Percentiles rank a stretch among this genome's conserved stretches.
phyloP scores from a whole-genome alignment of 1,140 invertebrate species.

The Orussus abietinus region DNA sequence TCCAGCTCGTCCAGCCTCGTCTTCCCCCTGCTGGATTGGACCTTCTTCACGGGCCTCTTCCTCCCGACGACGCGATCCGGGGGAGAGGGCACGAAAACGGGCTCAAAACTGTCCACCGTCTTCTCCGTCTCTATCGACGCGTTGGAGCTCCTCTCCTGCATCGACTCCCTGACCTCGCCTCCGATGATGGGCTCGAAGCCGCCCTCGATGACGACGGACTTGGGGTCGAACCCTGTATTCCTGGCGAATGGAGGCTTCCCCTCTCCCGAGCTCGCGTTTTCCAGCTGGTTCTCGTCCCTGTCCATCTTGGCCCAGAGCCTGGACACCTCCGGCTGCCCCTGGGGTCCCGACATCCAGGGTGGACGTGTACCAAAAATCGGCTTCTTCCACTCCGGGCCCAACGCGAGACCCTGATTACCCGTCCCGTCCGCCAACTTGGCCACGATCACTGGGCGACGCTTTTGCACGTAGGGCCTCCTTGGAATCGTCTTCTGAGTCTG shows the following conservation, averaged over 20 bases:
- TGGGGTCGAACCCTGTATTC: slow-evolving; percentile 75
- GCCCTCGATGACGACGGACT: slow-evolving; percentile 74
- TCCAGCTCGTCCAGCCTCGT: slow-evolving; percentile 35
- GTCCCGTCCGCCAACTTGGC: too few species aligned
- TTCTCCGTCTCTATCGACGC: slow-evolving; percentile 49
- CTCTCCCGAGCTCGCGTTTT: neutral
- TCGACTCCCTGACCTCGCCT: slow-evolving; percentile 52
- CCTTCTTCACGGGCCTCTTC: slow-evolving; percentile 39
- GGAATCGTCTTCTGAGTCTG: slow-evolving; percentile 35
- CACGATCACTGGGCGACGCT: slow-evolving; percentile 32
- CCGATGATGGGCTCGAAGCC: slow-evolving; percentile 79
- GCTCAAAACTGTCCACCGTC: slow-evolving; percentile 60
- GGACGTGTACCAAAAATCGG: neutral
- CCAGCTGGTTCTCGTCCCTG: slow-evolving; percentile 24
- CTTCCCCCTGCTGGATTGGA: slow-evolving; percentile 12
- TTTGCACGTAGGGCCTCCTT: slow-evolving; percentile 25
- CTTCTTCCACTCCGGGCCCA: slow-evolving; percentile 5
- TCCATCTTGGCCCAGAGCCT: slow-evolving; percentile 29
- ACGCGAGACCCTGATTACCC: too few species aligned
- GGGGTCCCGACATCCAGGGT: neutral
- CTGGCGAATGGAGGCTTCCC: slow-evolving; percentile 46
- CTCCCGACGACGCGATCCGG: slow-evolving; percentile 51
- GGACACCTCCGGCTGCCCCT: slow-evolving; percentile 15
- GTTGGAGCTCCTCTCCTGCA: slow-evolving; percentile 48
- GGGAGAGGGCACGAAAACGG: slow-evolving; percentile 71